Conservation (phyloP, 2,113 vertebrate species). For the Protomyctophum bolini region DNA sequence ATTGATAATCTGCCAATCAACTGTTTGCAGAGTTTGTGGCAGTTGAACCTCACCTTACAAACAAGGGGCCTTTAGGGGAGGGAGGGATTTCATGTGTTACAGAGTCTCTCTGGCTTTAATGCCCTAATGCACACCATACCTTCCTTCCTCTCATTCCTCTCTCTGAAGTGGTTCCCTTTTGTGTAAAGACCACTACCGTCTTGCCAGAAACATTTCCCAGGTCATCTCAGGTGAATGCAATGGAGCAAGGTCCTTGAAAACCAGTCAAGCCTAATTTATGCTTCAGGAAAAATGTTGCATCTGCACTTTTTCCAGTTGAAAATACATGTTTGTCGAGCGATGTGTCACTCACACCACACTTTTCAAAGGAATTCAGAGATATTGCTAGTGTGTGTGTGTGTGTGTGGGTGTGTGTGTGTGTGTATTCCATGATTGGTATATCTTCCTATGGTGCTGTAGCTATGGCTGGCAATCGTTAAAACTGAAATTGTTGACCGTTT, state of each 20-base stretch:
- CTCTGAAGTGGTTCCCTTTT: conserved; percentile 16
- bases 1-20: conserved; percentile 14
- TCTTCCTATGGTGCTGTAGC: neutral
- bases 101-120: conserved; percentile 28
- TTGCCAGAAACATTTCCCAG: neutral
- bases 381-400: too few relatives aligned
- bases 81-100: conserved; percentile 52
- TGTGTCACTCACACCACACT: too few relatives aligned
- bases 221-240: conserved; percentile 34
- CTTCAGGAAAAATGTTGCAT: too few relatives aligned
- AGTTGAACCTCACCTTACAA: conserved; percentile 1
- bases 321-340: too few relatives aligned
- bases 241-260: neutral
- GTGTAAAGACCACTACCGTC: neutral
- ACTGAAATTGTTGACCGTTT: neutral
- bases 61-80: conserved; percentile 27
- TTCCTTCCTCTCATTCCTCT: conserved; percentile 7
- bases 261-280: too few relatives aligned
- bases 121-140: conserved; percentile 38
- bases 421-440: too few relatives aligned
- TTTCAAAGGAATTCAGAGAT: too few relatives aligned
- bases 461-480: neutral
- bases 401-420: too few relatives aligned
- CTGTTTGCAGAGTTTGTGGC: conserved; percentile 26
- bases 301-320: too few relatives aligned